These are phyloP conservation scores for Bedellia somnulentella DNA, from an alignment of 2,888 invertebrate genomes.

Conservation along the genomic window DNA sequence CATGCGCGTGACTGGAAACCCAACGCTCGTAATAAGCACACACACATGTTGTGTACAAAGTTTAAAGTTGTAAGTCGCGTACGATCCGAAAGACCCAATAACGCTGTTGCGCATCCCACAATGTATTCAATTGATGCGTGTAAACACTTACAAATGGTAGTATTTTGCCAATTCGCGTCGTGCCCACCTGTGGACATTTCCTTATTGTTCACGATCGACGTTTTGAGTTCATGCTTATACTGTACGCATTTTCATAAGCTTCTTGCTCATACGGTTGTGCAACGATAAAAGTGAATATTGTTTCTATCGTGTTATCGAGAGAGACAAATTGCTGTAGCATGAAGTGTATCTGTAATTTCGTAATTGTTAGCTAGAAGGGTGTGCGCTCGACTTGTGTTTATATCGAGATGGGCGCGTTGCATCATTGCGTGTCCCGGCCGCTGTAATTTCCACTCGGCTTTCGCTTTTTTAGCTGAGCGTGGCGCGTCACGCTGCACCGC, in stretches of 20 bases:
- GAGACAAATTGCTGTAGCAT: too few relatives aligned
- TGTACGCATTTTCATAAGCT: too few relatives aligned
- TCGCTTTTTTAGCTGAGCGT: conserved; percentile 33
- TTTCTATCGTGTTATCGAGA: background rate
- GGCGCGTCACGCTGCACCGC: conserved; percentile 12
- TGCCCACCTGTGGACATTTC: conserved; percentile 52
- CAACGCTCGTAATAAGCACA: too few relatives aligned
- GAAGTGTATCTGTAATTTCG: too few relatives aligned
- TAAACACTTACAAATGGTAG: conserved; percentile 19
- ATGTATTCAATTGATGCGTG: conserved; percentile 17
- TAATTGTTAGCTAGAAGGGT: conserved; percentile 20
- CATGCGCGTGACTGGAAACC: conserved; percentile 46
- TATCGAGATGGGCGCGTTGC: conserved; percentile 5
- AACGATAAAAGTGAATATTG: too few relatives aligned
- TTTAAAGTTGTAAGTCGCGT: too few relatives aligned
- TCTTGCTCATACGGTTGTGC: too few relatives aligned
- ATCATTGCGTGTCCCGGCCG: conserved; percentile 11
- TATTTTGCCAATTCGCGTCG: conserved; percentile 46
- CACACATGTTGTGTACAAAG: too few relatives aligned
- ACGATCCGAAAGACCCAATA: too few relatives aligned
- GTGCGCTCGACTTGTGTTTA: conserved; percentile 3
- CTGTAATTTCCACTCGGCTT: conserved; percentile 43
- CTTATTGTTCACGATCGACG: conserved; percentile 34
- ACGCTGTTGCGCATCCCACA: background rate
- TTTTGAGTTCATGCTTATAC: conserved; percentile 18